phyloP scores from a whole-genome alignment of 1,140 invertebrate species.

The Galleria mellonella region DNA sequence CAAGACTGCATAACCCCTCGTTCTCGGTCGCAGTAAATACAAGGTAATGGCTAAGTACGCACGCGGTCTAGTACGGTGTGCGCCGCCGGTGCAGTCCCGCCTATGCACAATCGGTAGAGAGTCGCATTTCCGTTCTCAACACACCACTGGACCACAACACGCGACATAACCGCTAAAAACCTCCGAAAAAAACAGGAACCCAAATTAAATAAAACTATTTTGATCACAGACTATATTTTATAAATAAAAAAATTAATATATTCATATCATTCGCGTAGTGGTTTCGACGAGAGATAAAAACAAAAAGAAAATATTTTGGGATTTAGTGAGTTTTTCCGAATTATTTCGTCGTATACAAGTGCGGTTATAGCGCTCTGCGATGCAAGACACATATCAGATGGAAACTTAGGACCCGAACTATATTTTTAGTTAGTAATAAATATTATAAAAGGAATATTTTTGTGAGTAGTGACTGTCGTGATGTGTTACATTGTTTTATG shows the following conservation, averaged over 20 bases:
- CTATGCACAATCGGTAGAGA: conserved; percentile 67
- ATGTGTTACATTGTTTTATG: conserved; percentile 46
- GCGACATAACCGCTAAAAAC: conserved; percentile 59
- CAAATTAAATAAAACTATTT: conserved; percentile 46
- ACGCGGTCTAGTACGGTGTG: conserved; percentile 64
- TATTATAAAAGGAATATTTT: conserved; percentile 43
- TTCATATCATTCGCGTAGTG: conserved; percentile 68
- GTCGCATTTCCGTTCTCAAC: conserved; percentile 62
- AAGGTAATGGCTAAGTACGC: conserved; percentile 74
- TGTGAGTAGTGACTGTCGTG: conserved; percentile 43
- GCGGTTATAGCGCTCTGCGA: conserved; percentile 26
- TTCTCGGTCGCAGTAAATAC: conserved; percentile 65
- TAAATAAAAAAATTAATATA: conserved; percentile 42
- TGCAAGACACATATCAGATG: conserved; percentile 66
- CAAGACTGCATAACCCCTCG: conserved; percentile 34
- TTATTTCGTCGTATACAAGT: conserved; percentile 23
- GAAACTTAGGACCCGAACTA: conserved; percentile 68
- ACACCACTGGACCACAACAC: conserved; percentile 50
- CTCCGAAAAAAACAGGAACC: conserved; percentile 43
- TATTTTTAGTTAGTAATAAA: conserved; percentile 39
- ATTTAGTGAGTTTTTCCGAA: conserved; percentile 53
- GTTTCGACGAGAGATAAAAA: conserved; percentile 19
- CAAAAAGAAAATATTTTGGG: conserved; percentile 43
- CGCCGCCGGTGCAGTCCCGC: conserved; percentile 64
- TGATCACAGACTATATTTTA: conserved; percentile 57